Percentiles rank a stretch among this genome's conserved stretches.
Evolutionary conservation across 2,888 invertebrate species (phyloP).

Genomic region (Lithodes maja): DNA sequence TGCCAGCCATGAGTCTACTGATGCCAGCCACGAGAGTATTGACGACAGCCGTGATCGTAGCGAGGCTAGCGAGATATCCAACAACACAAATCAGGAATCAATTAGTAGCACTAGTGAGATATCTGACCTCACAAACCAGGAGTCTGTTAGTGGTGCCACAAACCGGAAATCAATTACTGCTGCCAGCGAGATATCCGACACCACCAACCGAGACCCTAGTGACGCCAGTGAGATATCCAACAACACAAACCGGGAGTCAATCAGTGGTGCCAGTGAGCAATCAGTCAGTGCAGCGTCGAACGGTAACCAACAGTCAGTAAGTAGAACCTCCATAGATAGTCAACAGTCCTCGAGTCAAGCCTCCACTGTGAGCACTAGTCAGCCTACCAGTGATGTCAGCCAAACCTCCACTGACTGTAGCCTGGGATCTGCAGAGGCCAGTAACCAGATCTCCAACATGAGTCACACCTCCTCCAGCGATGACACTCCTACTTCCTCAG

Average conservation of each 20-base stretch:
- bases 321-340: slow-evolving; percentile 5
- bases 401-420: slow-evolving; percentile 33
- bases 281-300: background rate
- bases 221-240: slow-evolving; percentile 41
- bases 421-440: slow-evolving; percentile 27
- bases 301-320: slow-evolving; percentile 16
- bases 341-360: background rate
- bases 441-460: slow-evolving; percentile 17
- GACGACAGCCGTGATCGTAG: slow-evolving; percentile 17
- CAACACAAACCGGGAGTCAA: slow-evolving; percentile 37
- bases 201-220: slow-evolving; percentile 16
- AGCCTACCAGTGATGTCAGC: slow-evolving; percentile 29
- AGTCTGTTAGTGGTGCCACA: slow-evolving; percentile 12
- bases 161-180: background rate
- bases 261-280: background rate
- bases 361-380: background rate
- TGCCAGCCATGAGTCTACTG: slow-evolving; percentile 31
- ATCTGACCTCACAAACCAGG: slow-evolving; percentile 34
- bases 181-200: slow-evolving; percentile 23
- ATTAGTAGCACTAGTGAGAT: slow-evolving; percentile 29
- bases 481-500: slow-evolving; percentile 45
- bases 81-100: slow-evolving; percentile 38
- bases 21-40: slow-evolving; percentile 19
- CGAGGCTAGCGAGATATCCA: slow-evolving; percentile 40
- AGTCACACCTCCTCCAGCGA: slow-evolving; percentile 29